A percentile compares a stretch with the other conserved stretches of the same genome.
These are phyloP conservation scores for Cheirogaleus major DNA, from an alignment of 2,797 vertebrate species.

Conservation along the genomic window DNA sequence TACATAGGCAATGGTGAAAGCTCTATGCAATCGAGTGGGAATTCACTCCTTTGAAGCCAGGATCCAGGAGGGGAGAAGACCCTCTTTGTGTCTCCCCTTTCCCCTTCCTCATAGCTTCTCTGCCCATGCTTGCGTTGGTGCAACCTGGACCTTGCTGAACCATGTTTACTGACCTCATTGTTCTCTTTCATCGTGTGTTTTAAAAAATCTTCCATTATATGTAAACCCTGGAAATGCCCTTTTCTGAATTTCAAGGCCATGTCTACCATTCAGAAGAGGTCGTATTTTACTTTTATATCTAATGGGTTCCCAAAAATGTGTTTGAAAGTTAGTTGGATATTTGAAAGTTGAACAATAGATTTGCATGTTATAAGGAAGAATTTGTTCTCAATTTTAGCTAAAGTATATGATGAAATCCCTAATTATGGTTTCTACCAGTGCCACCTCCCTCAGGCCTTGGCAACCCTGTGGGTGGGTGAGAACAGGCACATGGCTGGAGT, in stretches of 20 bases:
- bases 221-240: not conserved
- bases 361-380: slow-evolving; percentile 53
- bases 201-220: slow-evolving; percentile 13
- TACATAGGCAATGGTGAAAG: not conserved
- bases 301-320: slow-evolving; percentile 1
- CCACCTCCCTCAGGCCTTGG: slow-evolving; percentile 69
- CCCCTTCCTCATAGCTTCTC: not conserved
- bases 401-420: slow-evolving; percentile 60
- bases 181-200: not conserved
- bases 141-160: not conserved
- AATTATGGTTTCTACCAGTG: slow-evolving; percentile 72
- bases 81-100: not conserved
- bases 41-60: not conserved
- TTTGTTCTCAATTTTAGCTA: slow-evolving; percentile 58
- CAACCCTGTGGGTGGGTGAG: slow-evolving; percentile 69
- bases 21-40: not conserved
- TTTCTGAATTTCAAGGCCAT: not conserved
- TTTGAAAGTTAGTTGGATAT: slow-evolving; percentile 52
- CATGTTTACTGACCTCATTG: not conserved
- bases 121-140: not conserved
- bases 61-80: not conserved
- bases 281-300: not conserved
- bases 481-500: slow-evolving; percentile 62
- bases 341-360: slow-evolving; percentile 67
- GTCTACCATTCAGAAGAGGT: slow-evolving; percentile 29